These are phyloP conservation scores for Laupala kohalensis DNA, from an alignment of 1,140 invertebrate species.

Conservation along the genomic window DNA sequence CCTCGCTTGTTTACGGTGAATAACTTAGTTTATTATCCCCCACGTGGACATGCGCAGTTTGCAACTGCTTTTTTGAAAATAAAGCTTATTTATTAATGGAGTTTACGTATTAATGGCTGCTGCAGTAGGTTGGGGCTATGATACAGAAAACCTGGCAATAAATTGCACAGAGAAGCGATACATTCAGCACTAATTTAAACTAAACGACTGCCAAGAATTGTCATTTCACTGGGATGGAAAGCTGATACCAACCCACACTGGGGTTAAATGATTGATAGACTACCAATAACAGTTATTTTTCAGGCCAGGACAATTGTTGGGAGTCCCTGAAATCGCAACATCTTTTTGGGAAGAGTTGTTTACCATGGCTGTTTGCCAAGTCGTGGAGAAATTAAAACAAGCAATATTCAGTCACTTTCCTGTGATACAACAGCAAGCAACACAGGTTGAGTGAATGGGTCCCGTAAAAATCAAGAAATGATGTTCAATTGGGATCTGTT, in stretches of 20 bases:
- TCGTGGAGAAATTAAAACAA: slow-evolving; percentile 17
- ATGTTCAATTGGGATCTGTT: slow-evolving; percentile 7
- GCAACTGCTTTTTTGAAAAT: no score
- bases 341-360: slow-evolving; percentile 9
- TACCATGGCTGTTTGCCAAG: slow-evolving; percentile 10
- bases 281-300: slow-evolving; percentile 10
- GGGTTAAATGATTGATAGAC: slow-evolving; percentile 10
- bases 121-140: no score
- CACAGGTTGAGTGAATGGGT: slow-evolving; percentile 17
- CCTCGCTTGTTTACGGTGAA: no score
- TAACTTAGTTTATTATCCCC: no score
- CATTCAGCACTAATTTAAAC: slow-evolving; percentile 8
- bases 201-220: slow-evolving; percentile 9
- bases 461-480: slow-evolving; percentile 11
- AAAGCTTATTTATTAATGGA: no score
- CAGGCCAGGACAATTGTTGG: slow-evolving; percentile 12
- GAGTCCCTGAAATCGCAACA: slow-evolving; percentile 11
- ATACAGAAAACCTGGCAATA: no score
- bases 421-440: slow-evolving; percentile 22
- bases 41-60: no score
- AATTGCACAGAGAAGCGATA: no score
- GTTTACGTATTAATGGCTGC: no score
- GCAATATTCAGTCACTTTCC: slow-evolving; percentile 17
- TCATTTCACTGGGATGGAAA: slow-evolving; percentile 8
- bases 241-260: not conserved